Evolutionary conservation across 2,888 invertebrate species (phyloP), one percentile per base, ranked within the genome.

Genomic region (Zootermopsis nevadensis): DNA sequence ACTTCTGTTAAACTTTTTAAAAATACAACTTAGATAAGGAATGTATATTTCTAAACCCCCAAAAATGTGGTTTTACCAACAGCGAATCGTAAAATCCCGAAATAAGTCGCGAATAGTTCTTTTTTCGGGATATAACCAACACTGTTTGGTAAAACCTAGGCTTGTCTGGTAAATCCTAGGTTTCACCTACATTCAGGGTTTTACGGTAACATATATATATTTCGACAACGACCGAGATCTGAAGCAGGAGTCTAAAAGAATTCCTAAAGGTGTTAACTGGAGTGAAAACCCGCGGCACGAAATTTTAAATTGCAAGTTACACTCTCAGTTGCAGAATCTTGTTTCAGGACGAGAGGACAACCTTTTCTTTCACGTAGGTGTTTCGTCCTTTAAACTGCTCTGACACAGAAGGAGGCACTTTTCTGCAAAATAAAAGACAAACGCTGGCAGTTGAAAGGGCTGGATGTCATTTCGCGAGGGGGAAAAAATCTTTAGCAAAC

Each of bases 401-500:
- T 60, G 60, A 60, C n/a, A 60, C 12, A 60, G 60, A 60, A 6
- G 10, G 60, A 60, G 15, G 60, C 60, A 60, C 60, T n/a, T n/a
- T 24, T 3, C 27, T n/a, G 60, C 10, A 31, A 69, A 69, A 31
- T 22, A 33, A 22, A 33, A 33, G 31, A 33, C 69, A 33, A 69
- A 69, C 69, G 30, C 15, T 69, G 69, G 69, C n/a, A 35, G 74
- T 74, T 38, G 33, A 74, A 74, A 74, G 38, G n/a, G 74, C 2
- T 22, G 10, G 42, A 74, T 74, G 38, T 42, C 69, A 74, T 74
- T 74, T 74, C 24, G n/a, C 38, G 33, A 74, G n/a, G 35, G 24
- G 38, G n/a, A 74, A 74, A 38, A 0, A 19, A 19, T 33, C 15
- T 69, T 19, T 69, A 38, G 74, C 74, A 38, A 74, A 74, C 19